Percentiles rank a stretch among this genome's conserved stretches.
Evolutionary conservation across 2,113 vertebrate genomes (phyloP).

Genomic region (Rhineura floridana): DNA sequence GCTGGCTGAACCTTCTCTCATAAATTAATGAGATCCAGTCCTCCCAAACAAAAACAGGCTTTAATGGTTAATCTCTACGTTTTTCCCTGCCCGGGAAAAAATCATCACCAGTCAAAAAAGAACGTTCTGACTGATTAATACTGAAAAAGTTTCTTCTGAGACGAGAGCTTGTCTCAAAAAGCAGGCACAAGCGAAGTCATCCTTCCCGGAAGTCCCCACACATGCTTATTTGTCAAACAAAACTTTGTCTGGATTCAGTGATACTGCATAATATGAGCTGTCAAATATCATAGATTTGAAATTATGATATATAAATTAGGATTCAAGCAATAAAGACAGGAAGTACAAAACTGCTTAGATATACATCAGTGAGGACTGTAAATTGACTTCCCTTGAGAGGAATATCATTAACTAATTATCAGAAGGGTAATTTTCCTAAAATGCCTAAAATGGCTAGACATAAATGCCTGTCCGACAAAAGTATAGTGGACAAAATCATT

Average conservation of each 20-base stretch:
- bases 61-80: too few relatives aligned
- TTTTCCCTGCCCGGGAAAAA: too few relatives aligned
- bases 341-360: not conserved
- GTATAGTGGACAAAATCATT: not conserved
- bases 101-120: too few relatives aligned
- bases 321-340: not conserved
- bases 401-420: not conserved
- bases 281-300: not conserved
- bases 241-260: not conserved
- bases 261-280: not conserved
- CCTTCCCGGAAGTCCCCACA: too few relatives aligned
- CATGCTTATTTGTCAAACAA: not conserved
- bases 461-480: not conserved
- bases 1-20: too few relatives aligned
- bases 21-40: too few relatives aligned
- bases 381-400: not conserved
- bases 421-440: not conserved
- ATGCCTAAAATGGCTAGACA: too few relatives aligned
- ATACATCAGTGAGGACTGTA: not conserved
- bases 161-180: too few relatives aligned
- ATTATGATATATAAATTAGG: not conserved
- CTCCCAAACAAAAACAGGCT: too few relatives aligned
- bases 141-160: too few relatives aligned
- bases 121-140: too few relatives aligned
- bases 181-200: too few relatives aligned